Percentiles rank a stretch among this genome's conserved stretches.
These are phyloP conservation scores for Typhlichthys subterraneus DNA, from an alignment of 2,797 vertebrate genomes.

Conservation along the genomic window DNA sequence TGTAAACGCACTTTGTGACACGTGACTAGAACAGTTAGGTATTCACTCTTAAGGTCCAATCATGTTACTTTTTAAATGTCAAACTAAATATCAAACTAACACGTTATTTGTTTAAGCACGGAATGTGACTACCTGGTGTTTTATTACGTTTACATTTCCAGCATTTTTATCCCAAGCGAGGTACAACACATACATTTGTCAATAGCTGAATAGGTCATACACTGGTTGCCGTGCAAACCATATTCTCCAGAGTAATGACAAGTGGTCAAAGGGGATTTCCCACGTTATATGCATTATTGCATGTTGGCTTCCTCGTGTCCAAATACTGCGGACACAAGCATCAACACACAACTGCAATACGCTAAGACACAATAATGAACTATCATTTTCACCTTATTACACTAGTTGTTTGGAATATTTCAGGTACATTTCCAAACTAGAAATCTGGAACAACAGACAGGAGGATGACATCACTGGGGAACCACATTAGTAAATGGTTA, in stretches of 20 bases:
- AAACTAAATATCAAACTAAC: background rate
- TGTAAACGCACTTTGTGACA: constrained; percentile 43
- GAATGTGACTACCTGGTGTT: background rate
- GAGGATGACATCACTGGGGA: no score
- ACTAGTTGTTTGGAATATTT: no score
- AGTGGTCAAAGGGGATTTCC: constrained; percentile 61
- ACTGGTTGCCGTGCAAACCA: no score
- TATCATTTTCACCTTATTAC: no score
- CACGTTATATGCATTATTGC: constrained; percentile 19
- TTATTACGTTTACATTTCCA: background rate
- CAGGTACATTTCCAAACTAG: no score
- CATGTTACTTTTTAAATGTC: background rate
- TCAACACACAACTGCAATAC: no score
- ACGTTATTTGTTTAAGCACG: background rate
- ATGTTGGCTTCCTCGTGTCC: constrained; percentile 49
- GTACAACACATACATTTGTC: no score
- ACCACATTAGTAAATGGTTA: no score
- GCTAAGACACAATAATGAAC: no score
- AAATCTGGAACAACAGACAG: no score
- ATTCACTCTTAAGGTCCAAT: constrained; percentile 22
- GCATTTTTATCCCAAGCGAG: no score
- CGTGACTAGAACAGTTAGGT: background rate
- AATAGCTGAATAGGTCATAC: no score
- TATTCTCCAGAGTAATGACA: background rate
- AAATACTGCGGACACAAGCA: background rate